A percentile compares a stretch with the other conserved stretches of the same genome.
Evolutionary conservation across 2,888 invertebrate species (phyloP).

Genomic region (Meiosimyza decipiens): DNA sequence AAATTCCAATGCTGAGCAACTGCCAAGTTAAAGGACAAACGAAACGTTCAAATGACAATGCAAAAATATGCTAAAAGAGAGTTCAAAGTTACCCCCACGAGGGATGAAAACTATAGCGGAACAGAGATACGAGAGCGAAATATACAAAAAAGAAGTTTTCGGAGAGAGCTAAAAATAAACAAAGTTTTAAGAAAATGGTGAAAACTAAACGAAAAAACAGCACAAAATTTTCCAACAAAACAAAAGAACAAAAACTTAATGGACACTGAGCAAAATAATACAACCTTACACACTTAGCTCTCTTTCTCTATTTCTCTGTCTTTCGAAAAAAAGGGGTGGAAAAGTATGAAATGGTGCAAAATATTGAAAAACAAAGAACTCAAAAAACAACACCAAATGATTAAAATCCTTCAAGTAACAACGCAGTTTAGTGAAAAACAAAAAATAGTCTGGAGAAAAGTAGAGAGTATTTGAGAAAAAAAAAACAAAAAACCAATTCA

Average conservation of each 20-base stretch:
- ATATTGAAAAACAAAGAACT: neutral
- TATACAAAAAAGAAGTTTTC: neutral
- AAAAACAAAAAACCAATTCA: neutral
- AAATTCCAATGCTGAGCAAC: conserved; percentile 22
- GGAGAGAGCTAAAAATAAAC: conserved; percentile 2
- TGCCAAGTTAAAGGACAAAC: conserved; percentile 10
- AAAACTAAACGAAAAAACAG: neutral
- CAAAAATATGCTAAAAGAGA: conserved; percentile 3
- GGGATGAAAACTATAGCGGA: neutral
- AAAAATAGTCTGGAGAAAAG: neutral
- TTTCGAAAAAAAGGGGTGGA: neutral
- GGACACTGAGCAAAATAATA: neutral
- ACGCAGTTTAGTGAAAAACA: neutral
- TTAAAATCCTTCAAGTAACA: conserved; percentile 17
- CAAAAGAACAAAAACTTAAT: neutral
- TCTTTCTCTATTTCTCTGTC: neutral
- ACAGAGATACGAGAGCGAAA: neutral
- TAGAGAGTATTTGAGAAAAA: no score
- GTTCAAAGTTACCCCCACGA: neutral
- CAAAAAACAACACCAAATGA: neutral
- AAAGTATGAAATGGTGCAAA: neutral
- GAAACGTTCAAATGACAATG: conserved; percentile 1
- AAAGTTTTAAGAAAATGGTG: neutral
- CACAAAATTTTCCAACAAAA: neutral
- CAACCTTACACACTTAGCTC: neutral